These are phyloP conservation scores for Coecobrya sp. DNA, from an alignment of 2,888 invertebrate genomes.

Conservation along the genomic window DNA sequence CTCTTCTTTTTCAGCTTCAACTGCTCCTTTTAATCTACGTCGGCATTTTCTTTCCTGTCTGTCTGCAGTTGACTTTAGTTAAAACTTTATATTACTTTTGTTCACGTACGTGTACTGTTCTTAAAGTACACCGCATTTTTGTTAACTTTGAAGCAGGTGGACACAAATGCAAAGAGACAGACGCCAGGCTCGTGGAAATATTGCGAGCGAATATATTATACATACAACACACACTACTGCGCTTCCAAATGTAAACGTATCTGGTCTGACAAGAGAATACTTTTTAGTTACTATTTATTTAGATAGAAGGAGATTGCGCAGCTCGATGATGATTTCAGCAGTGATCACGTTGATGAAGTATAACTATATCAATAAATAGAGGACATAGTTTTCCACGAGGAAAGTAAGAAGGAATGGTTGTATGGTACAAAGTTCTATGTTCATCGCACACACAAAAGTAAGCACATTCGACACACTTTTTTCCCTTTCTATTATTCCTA, in stretches of 20 bases:
- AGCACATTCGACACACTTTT: conserved; percentile 75
- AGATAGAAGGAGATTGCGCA: not conserved
- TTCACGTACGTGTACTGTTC: conserved; percentile 15
- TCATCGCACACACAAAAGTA: not conserved
- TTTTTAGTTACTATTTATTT: conserved; percentile 25
- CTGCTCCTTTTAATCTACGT: conserved; percentile 67
- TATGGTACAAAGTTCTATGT: conserved; percentile 9
- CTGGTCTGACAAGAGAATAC: not conserved
- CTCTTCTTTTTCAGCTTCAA: conserved; percentile 57
- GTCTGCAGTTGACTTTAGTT: conserved; percentile 15
- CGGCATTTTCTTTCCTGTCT: conserved; percentile 51
- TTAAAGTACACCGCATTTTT: not conserved
- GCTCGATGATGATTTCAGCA: conserved; percentile 30
- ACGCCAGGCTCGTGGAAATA: conserved; percentile 2
- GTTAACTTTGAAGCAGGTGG: conserved; percentile 67
- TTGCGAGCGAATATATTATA: not conserved
- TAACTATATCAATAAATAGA: conserved; percentile 15
- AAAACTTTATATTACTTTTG: conserved; percentile 45
- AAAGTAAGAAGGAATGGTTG: conserved; percentile 9
- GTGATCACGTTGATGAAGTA: conserved; percentile 44
- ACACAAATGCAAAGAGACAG: conserved; percentile 74
- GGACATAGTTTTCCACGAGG: not conserved
- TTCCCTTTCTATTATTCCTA: conserved; percentile 55
- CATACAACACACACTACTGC: not conserved
- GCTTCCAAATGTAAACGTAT: not conserved